Evolutionary conservation across 35 echinoderm and acorn worm genomes (phyloP).

Genomic region (Holothuria glaberrima): DNA sequence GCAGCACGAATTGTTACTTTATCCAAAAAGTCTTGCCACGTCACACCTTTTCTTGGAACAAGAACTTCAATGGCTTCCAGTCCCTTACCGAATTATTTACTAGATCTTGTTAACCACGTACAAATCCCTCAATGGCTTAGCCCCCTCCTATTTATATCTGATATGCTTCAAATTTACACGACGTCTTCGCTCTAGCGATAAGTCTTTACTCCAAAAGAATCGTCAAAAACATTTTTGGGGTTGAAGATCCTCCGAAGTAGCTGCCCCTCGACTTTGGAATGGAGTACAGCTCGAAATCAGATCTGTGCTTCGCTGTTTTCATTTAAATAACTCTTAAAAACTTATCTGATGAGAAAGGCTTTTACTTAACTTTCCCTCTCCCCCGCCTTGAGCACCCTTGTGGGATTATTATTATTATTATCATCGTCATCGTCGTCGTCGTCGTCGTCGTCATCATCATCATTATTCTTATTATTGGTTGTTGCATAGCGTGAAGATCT

Average conservation of each 20-base stretch:
- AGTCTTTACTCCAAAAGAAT: neutral
- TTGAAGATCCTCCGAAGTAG: neutral
- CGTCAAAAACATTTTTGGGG: neutral
- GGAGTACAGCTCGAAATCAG: neutral
- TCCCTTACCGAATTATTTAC: slow-evolving; percentile 48
- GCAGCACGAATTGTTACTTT: no score
- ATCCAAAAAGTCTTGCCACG: no score
- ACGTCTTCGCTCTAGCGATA: neutral
- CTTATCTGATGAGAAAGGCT: neutral
- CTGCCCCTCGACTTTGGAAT: no score
- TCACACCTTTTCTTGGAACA: no score
- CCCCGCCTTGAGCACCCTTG: no score
- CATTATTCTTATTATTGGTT: no score
- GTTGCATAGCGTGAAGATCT: no score
- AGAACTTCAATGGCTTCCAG: slow-evolving; percentile 65
- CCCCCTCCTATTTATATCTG: slow-evolving; percentile 46
- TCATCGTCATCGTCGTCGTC: no score
- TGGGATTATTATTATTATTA: no score
- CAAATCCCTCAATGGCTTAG: slow-evolving; percentile 44
- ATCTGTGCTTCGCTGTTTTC: neutral
- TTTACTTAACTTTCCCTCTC: no score
- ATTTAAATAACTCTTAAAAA: neutral
- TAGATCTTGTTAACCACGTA: slow-evolving; percentile 52
- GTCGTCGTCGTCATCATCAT: no score
- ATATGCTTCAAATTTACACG: slow-evolving; percentile 43